Evolutionary conservation across 2,113 vertebrate species (phyloP).

Genomic region (Marcusenius ussheri): DNA sequence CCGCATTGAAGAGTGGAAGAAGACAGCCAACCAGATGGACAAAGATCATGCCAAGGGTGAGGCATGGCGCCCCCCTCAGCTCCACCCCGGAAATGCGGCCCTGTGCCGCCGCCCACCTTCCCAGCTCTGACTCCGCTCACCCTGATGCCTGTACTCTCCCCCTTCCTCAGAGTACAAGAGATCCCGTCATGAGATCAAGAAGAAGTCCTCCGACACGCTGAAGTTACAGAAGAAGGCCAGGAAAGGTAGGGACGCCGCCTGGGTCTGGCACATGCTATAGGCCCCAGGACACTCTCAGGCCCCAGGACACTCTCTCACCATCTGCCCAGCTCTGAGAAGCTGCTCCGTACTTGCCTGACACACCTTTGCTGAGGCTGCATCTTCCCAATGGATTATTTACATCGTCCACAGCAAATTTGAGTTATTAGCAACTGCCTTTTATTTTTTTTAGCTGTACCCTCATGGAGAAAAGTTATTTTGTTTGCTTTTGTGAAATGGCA

Average conservation of each 20-base stretch:
- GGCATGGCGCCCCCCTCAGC: background rate
- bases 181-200: constrained; percentile 94
- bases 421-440: background rate
- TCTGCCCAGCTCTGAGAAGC: background rate
- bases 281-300: background rate
- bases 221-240: constrained; percentile 96
- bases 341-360: background rate
- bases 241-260: constrained; percentile 70
- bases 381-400: background rate
- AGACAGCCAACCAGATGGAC: constrained; percentile 87
- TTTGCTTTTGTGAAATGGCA: background rate
- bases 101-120: background rate
- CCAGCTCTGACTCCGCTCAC: constrained; percentile 3
- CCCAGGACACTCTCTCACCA: background rate
- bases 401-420: background rate
- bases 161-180: constrained; percentile 81
- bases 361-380: background rate
- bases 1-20: constrained; percentile 97
- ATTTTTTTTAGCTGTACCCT: background rate
- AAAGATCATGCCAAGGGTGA: constrained; percentile 96
- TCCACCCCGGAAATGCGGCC: background rate
- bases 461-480: background rate
- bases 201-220: constrained; percentile 90
- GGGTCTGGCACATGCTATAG: background rate
- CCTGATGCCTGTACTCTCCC: background rate